Evolutionary conservation across 23 tunicate genomes (phyloP), one percentile per base, ranked within the genome.

Genomic region (Botrylloides violaceus): DNA sequence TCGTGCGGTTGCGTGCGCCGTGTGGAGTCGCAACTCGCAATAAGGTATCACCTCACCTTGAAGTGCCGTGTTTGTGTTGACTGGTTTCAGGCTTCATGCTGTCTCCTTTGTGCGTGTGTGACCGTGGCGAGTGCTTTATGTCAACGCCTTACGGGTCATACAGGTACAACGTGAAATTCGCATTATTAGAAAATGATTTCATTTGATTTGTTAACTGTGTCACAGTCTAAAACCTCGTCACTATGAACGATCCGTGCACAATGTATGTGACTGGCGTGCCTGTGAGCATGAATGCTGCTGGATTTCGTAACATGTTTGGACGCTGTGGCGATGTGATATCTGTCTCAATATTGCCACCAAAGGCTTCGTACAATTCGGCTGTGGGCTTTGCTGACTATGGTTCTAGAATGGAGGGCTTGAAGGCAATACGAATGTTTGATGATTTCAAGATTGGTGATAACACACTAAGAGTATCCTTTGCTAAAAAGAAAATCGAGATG

Each of bases 181-280:
- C n/a, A n/a, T n/a, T n/a, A n/a, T n/a, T n/a, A n/a, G n/a, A n/a
- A n/a, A n/a, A n/a, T n/a, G n/a, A n/a, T n/a, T n/a, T n/a, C n/a
- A n/a, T n/a, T n/a, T n/a, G n/a, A n/a, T n/a, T n/a, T n/a, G n/a
- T n/a, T n/a, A n/a, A n/a, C n/a, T n/a, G n/a, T n/a, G n/a, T n/a
- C n/a, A n/a, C n/a, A n/a, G n/a, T n/a, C n/a, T n/a, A n/a, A n/a
- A n/a, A n/a, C n/a, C n/a, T n/a, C n/a, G n/a, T n/a, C 53, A 43
- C 53, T 9, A 43, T 43, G 53, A 43, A 15, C 53, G 53, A 15
- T 7, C 15, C 53, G 9, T 15, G 15, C 53, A 43, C 53, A 3
- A 19, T 63, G 36, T 63, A 63, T 31, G 70, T 63, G 34, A 33
- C 33, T 29, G 70, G 70, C 34, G 9, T 63, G 3, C 70, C 70